Evolutionary conservation across 1,140 invertebrate species (phyloP), one percentile per base, ranked within the genome.

Genomic region (Leptinotarsa undecemlineata): DNA sequence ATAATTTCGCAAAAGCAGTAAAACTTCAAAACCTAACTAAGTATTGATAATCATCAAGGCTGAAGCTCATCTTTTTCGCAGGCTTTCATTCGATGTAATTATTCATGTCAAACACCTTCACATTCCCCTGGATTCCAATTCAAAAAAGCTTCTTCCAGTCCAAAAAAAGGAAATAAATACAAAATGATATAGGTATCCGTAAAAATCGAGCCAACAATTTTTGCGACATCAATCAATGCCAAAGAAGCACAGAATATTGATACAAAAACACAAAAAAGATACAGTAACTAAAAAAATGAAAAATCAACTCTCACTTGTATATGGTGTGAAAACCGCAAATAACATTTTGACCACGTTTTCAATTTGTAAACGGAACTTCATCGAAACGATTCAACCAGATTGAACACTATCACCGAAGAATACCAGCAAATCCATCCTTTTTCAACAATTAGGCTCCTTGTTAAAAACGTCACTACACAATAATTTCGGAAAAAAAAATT

Each of bases 131-230:
- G 61, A 62, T 62, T 62, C 61, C 19, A 62, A 62, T 62, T 19
- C n/a, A 21, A 62, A 62, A 62, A 62, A 42, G 33, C 33, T 42
- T 42, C 33, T 42, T 42, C 33, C 33, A 42, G 33, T 42, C 33
- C 33, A 63, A 72, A 62, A 26, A 72, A 67, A 48, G n/a, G 23
- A 73, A 73, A 67, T 73, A 73, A 66, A 73, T 73, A 73, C 72
- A 73, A 73, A 73, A 67, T 67, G 63, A 48, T 68, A 73, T 42
- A 66, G 26, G 69, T 71, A 71, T 57, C 51, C 64, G 17, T 17
- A 13, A 26, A 13, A 14, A 14, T 26, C 8, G 13, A 67, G 17
- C 19, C 64, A 33, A 33, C 23, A 26, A 26, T 33, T 21, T 15
- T 8, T 33, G n/a, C 14, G 26, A 67, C 64, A 15, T 33, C 26